Conservation (phyloP, 2,113 vertebrate genomes). For the Meles meles region DNA sequence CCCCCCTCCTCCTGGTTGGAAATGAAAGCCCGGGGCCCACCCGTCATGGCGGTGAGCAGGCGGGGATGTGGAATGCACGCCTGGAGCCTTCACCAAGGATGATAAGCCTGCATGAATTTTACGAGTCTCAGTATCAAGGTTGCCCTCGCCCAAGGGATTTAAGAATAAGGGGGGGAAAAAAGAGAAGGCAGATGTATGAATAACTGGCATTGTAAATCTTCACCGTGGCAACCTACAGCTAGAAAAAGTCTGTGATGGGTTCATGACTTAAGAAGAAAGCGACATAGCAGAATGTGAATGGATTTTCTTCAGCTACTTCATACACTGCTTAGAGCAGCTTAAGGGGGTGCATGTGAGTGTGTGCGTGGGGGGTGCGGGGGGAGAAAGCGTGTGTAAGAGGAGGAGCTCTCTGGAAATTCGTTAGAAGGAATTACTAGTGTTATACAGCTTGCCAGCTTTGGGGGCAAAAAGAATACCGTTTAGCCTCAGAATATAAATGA, state of each 20-base stretch:
- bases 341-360: slow-evolving; percentile 81
- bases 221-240: slow-evolving; percentile 93
- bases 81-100: slow-evolving; percentile 90
- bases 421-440: slow-evolving; percentile 92
- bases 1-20: slow-evolving; percentile 37
- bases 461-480: slow-evolving; percentile 88
- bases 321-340: slow-evolving; percentile 95
- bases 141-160: slow-evolving; percentile 90
- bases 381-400: slow-evolving; percentile 71
- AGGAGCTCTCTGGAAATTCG: slow-evolving; percentile 84
- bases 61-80: slow-evolving; percentile 85
- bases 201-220: slow-evolving; percentile 94
- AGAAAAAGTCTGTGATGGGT: slow-evolving; percentile 91
- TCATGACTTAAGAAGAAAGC: slow-evolving; percentile 91
- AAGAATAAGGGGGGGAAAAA: slow-evolving; percentile 82
- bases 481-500: slow-evolving; percentile 93
- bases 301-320: slow-evolving; percentile 92
- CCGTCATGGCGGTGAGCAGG: slow-evolving; percentile 84
- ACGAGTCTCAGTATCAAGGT: slow-evolving; percentile 91
- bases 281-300: slow-evolving; percentile 88
- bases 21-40: slow-evolving; percentile 83
- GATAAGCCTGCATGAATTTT: slow-evolving; percentile 94
- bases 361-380: neutral
- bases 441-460: slow-evolving; percentile 86
- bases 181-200: slow-evolving; percentile 91